Conservation (phyloP, 2,797 vertebrate genomes). For the Helarctos malayanus region DNA sequence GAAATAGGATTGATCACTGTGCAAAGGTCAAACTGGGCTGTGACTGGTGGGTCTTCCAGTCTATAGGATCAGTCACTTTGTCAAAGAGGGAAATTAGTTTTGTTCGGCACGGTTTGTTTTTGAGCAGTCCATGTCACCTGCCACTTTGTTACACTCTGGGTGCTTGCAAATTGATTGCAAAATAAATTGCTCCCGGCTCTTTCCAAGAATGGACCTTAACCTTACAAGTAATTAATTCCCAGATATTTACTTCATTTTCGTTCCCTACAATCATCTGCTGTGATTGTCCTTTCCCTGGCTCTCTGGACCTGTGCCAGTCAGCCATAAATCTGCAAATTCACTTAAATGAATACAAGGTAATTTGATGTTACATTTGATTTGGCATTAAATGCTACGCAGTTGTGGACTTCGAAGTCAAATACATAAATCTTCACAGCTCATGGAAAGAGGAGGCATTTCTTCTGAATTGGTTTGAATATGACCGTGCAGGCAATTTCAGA, state of each 20-base stretch:
- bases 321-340: conserved; percentile 78
- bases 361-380: conserved; percentile 76
- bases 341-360: conserved; percentile 76
- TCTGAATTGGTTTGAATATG: conserved; percentile 14
- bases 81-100: conserved; percentile 62
- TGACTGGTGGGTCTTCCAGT: neutral
- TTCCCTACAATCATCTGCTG: conserved; percentile 41
- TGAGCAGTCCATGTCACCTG: conserved; percentile 40
- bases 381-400: conserved; percentile 66
- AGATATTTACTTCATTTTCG: conserved; percentile 71
- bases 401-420: conserved; percentile 79
- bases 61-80: conserved; percentile 39
- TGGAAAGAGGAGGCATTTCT: conserved; percentile 53
- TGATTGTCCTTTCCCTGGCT: conserved; percentile 46
- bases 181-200: conserved; percentile 71
- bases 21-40: conserved; percentile 53
- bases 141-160: neutral
- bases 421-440: conserved; percentile 62
- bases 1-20: conserved; percentile 33
- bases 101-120: conserved; percentile 33
- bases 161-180: conserved; percentile 72
- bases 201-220: conserved; percentile 70
- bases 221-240: conserved; percentile 74
- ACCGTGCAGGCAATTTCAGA: neutral
- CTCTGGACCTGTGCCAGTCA: conserved; percentile 57